Evolutionary conservation across 2,797 vertebrate genomes (phyloP).

Genomic region (Enteromius unitaeniatus): DNA sequence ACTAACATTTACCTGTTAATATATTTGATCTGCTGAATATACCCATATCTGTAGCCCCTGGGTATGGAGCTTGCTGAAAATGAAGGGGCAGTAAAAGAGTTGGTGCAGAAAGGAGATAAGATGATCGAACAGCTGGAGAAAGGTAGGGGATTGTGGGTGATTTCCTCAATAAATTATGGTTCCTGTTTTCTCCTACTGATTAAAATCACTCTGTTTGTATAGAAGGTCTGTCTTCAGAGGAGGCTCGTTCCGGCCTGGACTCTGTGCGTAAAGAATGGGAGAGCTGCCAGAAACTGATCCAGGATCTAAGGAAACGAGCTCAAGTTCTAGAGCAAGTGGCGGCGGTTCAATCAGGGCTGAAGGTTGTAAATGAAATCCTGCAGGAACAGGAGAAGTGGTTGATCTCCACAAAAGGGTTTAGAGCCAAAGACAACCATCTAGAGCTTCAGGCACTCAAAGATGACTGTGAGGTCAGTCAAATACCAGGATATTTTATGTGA

Average conservation of each 20-base stretch:
- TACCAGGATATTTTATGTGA: background rate
- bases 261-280: constrained; percentile 78
- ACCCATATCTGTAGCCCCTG: constrained; percentile 41
- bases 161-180: background rate
- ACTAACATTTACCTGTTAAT: background rate
- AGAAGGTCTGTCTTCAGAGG: constrained; percentile 75
- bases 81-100: constrained; percentile 44
- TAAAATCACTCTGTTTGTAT: background rate
- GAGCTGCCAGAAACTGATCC: constrained; percentile 74
- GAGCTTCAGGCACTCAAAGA: constrained; percentile 72
- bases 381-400: constrained; percentile 83
- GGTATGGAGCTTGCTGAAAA: constrained; percentile 45
- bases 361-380: constrained; percentile 76
- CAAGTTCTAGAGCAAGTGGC: constrained; percentile 79
- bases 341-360: constrained; percentile 78
- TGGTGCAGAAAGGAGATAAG: constrained; percentile 47
- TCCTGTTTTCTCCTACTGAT: background rate
- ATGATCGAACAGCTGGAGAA: constrained; percentile 51
- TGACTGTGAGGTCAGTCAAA: constrained; percentile 81
- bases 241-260: constrained; percentile 59
- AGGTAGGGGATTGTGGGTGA: constrained; percentile 28
- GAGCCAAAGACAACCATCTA: constrained; percentile 60
- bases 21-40: background rate
- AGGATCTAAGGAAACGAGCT: constrained; percentile 78
- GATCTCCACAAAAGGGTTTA: constrained; percentile 38